phyloP scores from a whole-genome alignment of 2,797 vertebrate species.

The Leptoclinus maculatus region DNA sequence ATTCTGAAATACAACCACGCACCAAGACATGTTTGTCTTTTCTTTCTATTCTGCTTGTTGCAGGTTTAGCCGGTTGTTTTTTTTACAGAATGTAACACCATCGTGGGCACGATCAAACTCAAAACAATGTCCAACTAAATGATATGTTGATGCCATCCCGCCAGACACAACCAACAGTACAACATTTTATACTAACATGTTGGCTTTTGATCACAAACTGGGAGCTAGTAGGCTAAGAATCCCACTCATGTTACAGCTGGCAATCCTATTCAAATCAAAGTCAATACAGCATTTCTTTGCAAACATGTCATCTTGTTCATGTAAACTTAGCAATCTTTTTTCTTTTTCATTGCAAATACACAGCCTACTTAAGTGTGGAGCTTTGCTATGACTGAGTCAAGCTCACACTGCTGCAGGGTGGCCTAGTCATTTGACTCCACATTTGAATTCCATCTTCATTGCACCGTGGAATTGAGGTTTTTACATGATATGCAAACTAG shows the following conservation, averaged over 20 bases:
- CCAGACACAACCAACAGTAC: background rate
- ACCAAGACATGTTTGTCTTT: background rate
- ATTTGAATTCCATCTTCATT: conserved; percentile 70
- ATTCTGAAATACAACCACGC: background rate
- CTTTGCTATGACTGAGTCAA: conserved; percentile 45
- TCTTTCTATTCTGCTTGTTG: background rate
- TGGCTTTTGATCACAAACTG: conserved; percentile 12
- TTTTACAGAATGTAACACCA: background rate
- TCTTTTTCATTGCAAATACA: conserved; percentile 9
- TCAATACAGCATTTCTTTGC: conserved; percentile 5
- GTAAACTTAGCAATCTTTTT: conserved; percentile 17
- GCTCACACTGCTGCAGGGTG: conserved; percentile 34
- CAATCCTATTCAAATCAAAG: conserved; percentile 23
- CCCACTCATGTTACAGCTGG: conserved; percentile 6
- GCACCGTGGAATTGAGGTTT: conserved; percentile 54
- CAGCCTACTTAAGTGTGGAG: conserved; percentile 32
- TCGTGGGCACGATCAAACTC: background rate
- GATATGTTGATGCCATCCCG: background rate
- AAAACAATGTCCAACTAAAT: conserved; percentile 1
- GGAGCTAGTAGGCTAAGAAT: background rate
- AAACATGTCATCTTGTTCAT: conserved; percentile 44
- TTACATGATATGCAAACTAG: conserved; percentile 72
- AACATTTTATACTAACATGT: background rate
- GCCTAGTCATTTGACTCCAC: conserved; percentile 58
- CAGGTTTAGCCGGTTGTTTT: background rate